Percentiles rank a stretch among this genome's conserved stretches.
Evolutionary conservation across 1,140 invertebrate genomes (phyloP).

Genomic region (Drosophila punjabiensis): DNA sequence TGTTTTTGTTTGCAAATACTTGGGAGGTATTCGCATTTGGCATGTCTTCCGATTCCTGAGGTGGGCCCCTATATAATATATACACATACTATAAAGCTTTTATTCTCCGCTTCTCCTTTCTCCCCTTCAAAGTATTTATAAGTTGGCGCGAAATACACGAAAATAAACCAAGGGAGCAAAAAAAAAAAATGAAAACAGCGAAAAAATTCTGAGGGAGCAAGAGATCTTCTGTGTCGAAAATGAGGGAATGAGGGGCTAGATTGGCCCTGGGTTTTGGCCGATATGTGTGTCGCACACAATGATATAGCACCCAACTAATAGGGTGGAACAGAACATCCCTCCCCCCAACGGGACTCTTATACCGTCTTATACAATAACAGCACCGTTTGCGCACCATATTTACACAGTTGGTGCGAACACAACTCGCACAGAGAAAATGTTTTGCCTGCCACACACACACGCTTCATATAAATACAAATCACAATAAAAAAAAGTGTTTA

Average conservation of each 20-base stretch:
- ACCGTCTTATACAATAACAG: conserved; percentile 37
- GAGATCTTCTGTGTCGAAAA: conserved; percentile 5
- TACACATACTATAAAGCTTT: conserved; percentile 23
- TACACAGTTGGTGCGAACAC: conserved; percentile 71
- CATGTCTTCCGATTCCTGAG: conserved; percentile 56
- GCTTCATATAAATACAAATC: conserved; percentile 39
- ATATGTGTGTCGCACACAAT: conserved; percentile 35
- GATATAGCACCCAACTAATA: conserved; percentile 22
- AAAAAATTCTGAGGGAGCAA: background rate
- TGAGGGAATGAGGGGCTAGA: background rate
- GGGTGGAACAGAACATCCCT: conserved; percentile 27
- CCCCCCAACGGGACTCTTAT: background rate
- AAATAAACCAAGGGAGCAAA: conserved; percentile 65
- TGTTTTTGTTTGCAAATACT: conserved; percentile 83
- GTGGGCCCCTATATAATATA: conserved; percentile 22
- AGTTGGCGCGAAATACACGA: conserved; percentile 46
- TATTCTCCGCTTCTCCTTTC: conserved; percentile 17
- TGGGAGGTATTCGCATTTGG: conserved; percentile 64
- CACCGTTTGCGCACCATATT: conserved; percentile 47
- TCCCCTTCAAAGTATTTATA: conserved; percentile 66
- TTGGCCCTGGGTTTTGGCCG: conserved; percentile 27
- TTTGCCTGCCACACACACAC: conserved; percentile 34
- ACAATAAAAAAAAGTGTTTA: conserved; percentile 28
- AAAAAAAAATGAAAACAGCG: conserved; percentile 18
- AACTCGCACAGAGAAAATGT: conserved; percentile 45